Base-by-base conservation (phyloP, 2,797 vertebrate species). In the Echeneis naucrates region DNA sequence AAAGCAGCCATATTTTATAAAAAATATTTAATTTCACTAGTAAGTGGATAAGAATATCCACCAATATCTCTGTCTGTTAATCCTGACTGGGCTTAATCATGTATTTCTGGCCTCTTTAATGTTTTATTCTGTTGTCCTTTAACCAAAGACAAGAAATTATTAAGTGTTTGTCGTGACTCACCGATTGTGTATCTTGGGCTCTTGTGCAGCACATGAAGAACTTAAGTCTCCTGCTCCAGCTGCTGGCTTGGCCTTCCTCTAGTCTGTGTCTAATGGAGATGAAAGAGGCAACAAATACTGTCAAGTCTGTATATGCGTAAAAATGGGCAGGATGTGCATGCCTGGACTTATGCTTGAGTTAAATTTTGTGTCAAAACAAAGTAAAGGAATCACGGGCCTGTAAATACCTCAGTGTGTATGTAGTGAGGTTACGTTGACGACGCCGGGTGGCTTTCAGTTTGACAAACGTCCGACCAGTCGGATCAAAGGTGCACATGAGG, bases 181-280 rank as follows among this genome's bases (percentile, higher is more conserved):
- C 98, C 59, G 98, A 99, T 92, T 99, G 98, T 0, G 98, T 98
- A 87, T 99, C 98, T 87, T 99, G 97, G 5, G 98, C 97, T 88
- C 98, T 92, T 0, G 98, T 98, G 92, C 98, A 99, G 91, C 98
- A 99, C 75, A 99, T 98, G 75, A 99, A 99, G 81, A 99, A 97
- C 57, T 99, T 97, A 26, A 99, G 95, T 59, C 98, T 94, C 64
- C 97, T 95, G 3, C 97, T 98, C 98, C 98, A 99, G 92, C 97
- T 99, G 93, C 97, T 99, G 89, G 98, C 97, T 83, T 99, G 98
- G 16, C 98, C 98, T 78, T 99, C 98, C 78, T 99, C 98, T 73
- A 99, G 88, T 54, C 98, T 94, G 91, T 99, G 98, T 83, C 98
- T 99, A 57, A 52, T 24, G 16, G n/a, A 37, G 47, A 73, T n/a